Percentiles rank a stretch among this genome's conserved stretches.
Conservation (phyloP, 2,797 vertebrate genomes). For the Enteromius treurensis region DNA sequence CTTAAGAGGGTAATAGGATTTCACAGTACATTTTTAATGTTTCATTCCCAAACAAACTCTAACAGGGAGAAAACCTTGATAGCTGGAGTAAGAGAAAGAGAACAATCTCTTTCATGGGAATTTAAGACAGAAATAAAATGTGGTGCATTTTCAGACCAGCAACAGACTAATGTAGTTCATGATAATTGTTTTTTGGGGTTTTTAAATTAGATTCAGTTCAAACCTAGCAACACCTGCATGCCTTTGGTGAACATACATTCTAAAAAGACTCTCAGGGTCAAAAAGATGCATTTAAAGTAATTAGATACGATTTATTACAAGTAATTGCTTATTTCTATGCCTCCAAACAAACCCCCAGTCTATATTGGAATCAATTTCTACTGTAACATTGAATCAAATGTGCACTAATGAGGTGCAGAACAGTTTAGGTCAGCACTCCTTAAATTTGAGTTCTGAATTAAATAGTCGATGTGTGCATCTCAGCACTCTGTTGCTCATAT, state of each 20-base stretch:
- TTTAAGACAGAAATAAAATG: slow-evolving; percentile 20
- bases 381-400: neutral
- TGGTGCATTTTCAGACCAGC: slow-evolving; percentile 20
- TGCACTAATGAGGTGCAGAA: slow-evolving; percentile 9
- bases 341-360: neutral
- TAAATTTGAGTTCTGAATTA: neutral
- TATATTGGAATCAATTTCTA: slow-evolving; percentile 22
- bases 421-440: slow-evolving; percentile 12
- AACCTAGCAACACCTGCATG: slow-evolving; percentile 23
- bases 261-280: neutral
- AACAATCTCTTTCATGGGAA: slow-evolving; percentile 42
- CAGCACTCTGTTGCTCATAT: slow-evolving; percentile 7
- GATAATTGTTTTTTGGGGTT: slow-evolving; percentile 35
- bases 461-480: slow-evolving; percentile 32
- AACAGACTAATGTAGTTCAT: slow-evolving; percentile 15
- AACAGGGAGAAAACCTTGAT: slow-evolving; percentile 15
- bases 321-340: neutral
- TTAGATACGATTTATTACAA: slow-evolving; percentile 13
- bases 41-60: slow-evolving; percentile 49
- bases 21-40: slow-evolving; percentile 57
- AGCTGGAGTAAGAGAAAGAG: slow-evolving; percentile 31
- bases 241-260: slow-evolving; percentile 18
- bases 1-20: slow-evolving; percentile 52
- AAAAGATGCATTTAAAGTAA: slow-evolving; percentile 17
- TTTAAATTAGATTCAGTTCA: slow-evolving; percentile 19